A percentile compares a stretch with the other conserved stretches of the same genome.
Evolutionary conservation across 1,140 invertebrate species (phyloP).

Genomic region (Cydia fagiglandana): DNA sequence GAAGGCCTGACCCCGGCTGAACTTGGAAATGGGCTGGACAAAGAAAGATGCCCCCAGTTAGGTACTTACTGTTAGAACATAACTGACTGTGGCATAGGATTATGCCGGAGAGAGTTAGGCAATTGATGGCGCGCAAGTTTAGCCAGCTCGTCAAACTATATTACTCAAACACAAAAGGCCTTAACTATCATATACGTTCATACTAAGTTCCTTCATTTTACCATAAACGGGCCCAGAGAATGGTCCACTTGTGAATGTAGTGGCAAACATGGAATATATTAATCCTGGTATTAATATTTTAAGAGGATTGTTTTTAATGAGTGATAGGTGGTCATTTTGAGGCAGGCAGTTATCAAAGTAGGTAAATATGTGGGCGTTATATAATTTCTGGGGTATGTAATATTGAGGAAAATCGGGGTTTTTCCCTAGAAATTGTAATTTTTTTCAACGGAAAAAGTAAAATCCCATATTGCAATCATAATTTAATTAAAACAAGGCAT

Average conservation of each 20-base stretch:
- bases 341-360: too few relatives aligned
- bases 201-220: background rate
- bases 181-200: background rate
- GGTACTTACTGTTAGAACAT: background rate
- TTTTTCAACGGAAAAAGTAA: too few relatives aligned
- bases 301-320: background rate
- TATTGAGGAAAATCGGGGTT: too few relatives aligned
- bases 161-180: background rate
- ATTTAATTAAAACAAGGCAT: too few relatives aligned
- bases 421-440: too few relatives aligned
- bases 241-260: background rate
- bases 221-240: background rate
- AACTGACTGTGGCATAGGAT: background rate
- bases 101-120: constrained; percentile 15
- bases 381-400: too few relatives aligned
- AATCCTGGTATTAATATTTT: background rate
- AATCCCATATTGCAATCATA: too few relatives aligned
- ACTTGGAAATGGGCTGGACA: too few relatives aligned
- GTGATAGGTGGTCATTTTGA: too few relatives aligned
- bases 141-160: constrained; percentile 22
- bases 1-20: too few relatives aligned
- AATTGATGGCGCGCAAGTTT: constrained; percentile 31
- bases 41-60: too few relatives aligned
- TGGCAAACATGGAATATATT: background rate
- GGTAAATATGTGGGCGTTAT: too few relatives aligned